Percentiles rank a stretch among this genome's conserved stretches.
phyloP scores from a whole-genome alignment of 2,797 vertebrate species.

The Melanotaenia nigrans region DNA sequence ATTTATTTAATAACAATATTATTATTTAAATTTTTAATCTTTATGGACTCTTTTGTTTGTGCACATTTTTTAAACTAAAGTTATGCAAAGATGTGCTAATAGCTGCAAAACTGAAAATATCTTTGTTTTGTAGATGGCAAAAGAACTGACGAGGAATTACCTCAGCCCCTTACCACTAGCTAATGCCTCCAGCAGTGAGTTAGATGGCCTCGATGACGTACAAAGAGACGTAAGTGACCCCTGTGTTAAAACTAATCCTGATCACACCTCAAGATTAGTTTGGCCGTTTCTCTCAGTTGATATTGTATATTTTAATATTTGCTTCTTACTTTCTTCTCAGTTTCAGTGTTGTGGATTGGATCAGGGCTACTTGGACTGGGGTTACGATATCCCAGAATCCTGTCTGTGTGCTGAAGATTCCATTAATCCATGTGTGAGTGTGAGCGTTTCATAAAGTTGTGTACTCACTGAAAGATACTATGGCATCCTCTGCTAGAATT shows the following conservation, averaged over 20 bases:
- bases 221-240: constrained; percentile 50
- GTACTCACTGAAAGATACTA: neutral
- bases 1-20: neutral
- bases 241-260: neutral
- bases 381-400: constrained; percentile 48
- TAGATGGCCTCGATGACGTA: accelerated
- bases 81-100: neutral
- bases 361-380: constrained; percentile 64
- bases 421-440: constrained; percentile 60
- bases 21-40: too few species aligned
- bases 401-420: constrained; percentile 48
- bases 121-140: neutral
- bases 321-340: constrained; percentile 32
- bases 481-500: neutral
- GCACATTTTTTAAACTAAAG: neutral
- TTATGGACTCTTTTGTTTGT: neutral
- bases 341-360: constrained; percentile 65
- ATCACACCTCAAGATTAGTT: neutral
- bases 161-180: neutral
- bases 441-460: neutral
- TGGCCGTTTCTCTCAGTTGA: neutral
- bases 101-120: neutral
- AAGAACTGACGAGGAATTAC: accelerated
- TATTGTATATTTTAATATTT: neutral
- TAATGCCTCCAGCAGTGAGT: neutral